Percentiles rank a stretch among this genome's conserved stretches.
These are phyloP conservation scores for Zeugodacus cucurbitae DNA, from an alignment of 1,140 invertebrate species.

Conservation along the genomic window DNA sequence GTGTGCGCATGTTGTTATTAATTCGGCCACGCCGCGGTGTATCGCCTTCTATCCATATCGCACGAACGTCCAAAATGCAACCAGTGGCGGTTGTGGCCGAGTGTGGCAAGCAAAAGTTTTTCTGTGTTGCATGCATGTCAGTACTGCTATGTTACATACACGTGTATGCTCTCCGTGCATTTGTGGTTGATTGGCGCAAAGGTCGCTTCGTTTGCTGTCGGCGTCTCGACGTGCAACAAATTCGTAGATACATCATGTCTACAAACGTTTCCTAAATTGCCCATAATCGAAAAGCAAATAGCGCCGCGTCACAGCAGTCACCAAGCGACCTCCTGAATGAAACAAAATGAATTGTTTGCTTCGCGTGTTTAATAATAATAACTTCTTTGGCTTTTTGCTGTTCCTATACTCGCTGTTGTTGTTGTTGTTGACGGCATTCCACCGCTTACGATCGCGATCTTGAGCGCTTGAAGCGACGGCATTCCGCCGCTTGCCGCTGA, in stretches of 20 bases:
- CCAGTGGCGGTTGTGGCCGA: neutral
- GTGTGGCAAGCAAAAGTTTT: neutral
- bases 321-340: neutral
- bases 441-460: neutral
- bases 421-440: neutral
- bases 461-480: neutral
- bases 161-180: neutral
- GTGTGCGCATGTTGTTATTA: neutral
- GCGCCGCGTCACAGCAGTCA: neutral
- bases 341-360: slow-evolving; percentile 15
- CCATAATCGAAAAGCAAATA: slow-evolving; percentile 12
- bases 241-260: slow-evolving; percentile 19
- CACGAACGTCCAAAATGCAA: neutral
- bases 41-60: neutral
- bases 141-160: neutral
- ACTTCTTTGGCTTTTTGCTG: neutral
- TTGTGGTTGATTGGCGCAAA: slow-evolving; percentile 19
- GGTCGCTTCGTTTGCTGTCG: neutral
- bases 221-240: neutral
- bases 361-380: slow-evolving; percentile 40
- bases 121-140: neutral
- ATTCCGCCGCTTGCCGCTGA: neutral
- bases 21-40: neutral
- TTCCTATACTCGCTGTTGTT: neutral
- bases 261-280: slow-evolving; percentile 2